A percentile compares a stretch with the other conserved stretches of the same genome.
These are phyloP conservation scores for Hyles lineata DNA, from an alignment of 2,888 invertebrate species.

Conservation along the genomic window DNA sequence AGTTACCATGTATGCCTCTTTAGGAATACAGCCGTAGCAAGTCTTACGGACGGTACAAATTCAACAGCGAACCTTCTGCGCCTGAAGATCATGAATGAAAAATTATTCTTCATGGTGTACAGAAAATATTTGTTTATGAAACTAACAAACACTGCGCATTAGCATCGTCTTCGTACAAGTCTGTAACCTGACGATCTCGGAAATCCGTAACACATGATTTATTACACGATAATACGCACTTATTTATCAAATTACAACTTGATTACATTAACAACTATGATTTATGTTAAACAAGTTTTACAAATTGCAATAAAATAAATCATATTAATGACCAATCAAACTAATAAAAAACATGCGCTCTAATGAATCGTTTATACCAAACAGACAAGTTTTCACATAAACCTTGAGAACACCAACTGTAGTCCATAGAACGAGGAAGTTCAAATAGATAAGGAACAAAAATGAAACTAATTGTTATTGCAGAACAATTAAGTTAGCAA, in stretches of 20 bases:
- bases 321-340: conserved; percentile 21
- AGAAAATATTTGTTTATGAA: too few relatives aligned
- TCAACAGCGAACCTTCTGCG: too few relatives aligned
- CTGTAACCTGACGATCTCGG: not conserved
- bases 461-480: not conserved
- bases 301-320: conserved; percentile 7
- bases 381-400: not conserved
- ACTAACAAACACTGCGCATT: not conserved
- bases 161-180: not conserved
- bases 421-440: not conserved
- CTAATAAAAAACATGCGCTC: not conserved
- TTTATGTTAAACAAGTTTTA: conserved; percentile 4
- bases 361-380: not conserved
- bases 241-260: conserved; percentile 15
- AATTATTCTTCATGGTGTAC: too few relatives aligned
- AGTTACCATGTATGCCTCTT: too few relatives aligned
- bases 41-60: too few relatives aligned
- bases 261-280: not conserved
- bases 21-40: too few relatives aligned
- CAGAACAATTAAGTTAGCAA: not conserved
- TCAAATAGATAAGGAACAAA: not conserved
- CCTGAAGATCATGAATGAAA: too few relatives aligned
- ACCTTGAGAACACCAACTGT: conserved; percentile 2
- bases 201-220: not conserved
- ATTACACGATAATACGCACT: conserved; percentile 12